phyloP scores from a whole-genome alignment of 1,140 invertebrate genomes.

The Spodoptera frugiperda region DNA sequence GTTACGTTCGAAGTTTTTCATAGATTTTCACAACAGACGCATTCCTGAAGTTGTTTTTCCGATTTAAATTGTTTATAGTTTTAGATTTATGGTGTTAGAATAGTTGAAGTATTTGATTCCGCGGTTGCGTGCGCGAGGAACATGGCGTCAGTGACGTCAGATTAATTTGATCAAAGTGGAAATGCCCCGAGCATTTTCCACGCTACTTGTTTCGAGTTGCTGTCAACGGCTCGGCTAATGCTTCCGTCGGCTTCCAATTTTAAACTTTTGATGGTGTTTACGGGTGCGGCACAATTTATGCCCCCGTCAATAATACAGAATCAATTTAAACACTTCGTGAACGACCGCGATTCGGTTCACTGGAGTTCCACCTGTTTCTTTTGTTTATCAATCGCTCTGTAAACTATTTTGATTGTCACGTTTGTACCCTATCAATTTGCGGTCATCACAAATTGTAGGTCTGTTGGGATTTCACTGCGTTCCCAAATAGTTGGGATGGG shows the following conservation, averaged over 20 bases:
- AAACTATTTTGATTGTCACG: conserved; percentile 20
- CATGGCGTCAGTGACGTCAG: conserved; percentile 68
- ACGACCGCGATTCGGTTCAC: conserved; percentile 2
- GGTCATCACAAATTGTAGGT: conserved; percentile 50
- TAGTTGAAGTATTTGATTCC: conserved; percentile 55
- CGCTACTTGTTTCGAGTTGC: conserved; percentile 75
- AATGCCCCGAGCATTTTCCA: conserved; percentile 72
- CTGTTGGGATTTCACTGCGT: conserved; percentile 26
- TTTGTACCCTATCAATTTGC: conserved; percentile 59
- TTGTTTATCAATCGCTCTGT: conserved; percentile 20
- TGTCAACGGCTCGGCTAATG: conserved; percentile 81
- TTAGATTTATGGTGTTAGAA: conserved; percentile 40
- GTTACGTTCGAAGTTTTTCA: background rate
- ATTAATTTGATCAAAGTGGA: conserved; percentile 82
- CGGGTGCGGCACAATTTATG: conserved; percentile 61
- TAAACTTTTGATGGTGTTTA: conserved; percentile 80
- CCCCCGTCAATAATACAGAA: conserved; percentile 56
- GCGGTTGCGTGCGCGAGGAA: conserved; percentile 57
- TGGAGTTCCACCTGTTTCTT: conserved; percentile 19
- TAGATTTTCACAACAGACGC: background rate
- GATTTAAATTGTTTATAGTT: conserved; percentile 3
- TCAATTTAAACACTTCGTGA: conserved; percentile 45
- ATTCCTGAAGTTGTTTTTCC: background rate
- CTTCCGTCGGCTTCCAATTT: conserved; percentile 78
- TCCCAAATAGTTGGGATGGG: conserved; percentile 51